Evolutionary conservation across 2,888 invertebrate genomes (phyloP), one percentile per base, ranked within the genome.

Genomic region (Orgyia antiqua): DNA sequence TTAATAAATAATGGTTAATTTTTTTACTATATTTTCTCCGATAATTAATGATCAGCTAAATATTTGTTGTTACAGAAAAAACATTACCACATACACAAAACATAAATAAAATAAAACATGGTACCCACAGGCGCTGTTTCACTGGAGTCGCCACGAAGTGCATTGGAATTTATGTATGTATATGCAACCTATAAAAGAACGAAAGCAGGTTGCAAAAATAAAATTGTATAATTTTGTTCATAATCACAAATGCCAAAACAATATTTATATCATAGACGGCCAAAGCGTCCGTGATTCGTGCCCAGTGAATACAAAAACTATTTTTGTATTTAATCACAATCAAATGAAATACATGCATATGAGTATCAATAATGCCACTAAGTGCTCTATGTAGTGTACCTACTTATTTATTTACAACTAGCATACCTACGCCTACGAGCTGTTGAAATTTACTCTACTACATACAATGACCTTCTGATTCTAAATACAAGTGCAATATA

Each of bases 121-220:
- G 89, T 92, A 92, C 92, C 89, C 92, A 92, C 92, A 83, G 92
- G 91, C 55, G 89, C 89, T 62, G 80, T 86, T 73, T 92, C 93
- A 87, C 87, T 80, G 84, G 87, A 51, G 60, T 68, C 71, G 67
- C 68, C 73, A 44, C 78, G 76, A 31, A 66, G 70, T 72, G 68
- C 67, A 72, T 77, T 66, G 60, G 71, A 72, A 78, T 71, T 73
- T 74, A 82, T 82, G 87, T 87, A 83, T 75, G 88, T 82, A 84
- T 83, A 87, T 82, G 87, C 86, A 80, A 88, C 89, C 90, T 89
- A 89, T 82, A 89, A 90, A 87, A 88, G 87, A 87, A 87, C 64
- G 80, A 88, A 88, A 78, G 82, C 76, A 65, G 66, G 76, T 80
- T 76, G 82, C 84, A 84, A 83, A 78, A 78, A 75, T 64, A 78